phyloP scores from a whole-genome alignment of 2,888 invertebrate genomes.

The Harpalus rubripes region DNA sequence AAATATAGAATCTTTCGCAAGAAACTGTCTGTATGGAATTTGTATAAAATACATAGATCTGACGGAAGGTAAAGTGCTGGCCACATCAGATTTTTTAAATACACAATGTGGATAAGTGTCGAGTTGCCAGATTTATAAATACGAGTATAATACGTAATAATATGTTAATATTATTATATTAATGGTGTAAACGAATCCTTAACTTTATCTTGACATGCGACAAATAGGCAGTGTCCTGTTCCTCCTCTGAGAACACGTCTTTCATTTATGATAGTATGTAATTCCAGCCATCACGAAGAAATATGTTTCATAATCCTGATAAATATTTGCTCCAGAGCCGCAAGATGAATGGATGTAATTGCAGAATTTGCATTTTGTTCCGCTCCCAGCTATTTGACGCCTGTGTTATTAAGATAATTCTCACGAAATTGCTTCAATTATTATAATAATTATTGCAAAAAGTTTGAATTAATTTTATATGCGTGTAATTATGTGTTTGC shows the following conservation, averaged over 20 bases:
- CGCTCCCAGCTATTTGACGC: slow-evolving; percentile 19
- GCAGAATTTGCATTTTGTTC: slow-evolving; percentile 27
- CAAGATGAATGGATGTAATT: slow-evolving; percentile 25
- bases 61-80: no score
- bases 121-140: background rate
- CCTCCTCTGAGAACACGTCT: background rate
- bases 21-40: no score
- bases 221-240: background rate
- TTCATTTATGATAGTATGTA: slow-evolving; percentile 1
- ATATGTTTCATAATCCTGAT: slow-evolving; percentile 18
- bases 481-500: slow-evolving; percentile 16
- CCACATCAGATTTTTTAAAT: no score
- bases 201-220: background rate
- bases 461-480: slow-evolving; percentile 4
- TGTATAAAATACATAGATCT: no score
- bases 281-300: slow-evolving; percentile 16
- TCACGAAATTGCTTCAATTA: slow-evolving; percentile 27
- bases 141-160: background rate
- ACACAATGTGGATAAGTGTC: no score
- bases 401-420: slow-evolving; percentile 30
- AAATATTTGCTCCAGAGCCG: slow-evolving; percentile 23
- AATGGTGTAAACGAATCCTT: background rate
- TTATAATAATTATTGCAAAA: slow-evolving; percentile 6
- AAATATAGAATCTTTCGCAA: no score
- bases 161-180: background rate